Conservation (phyloP, 1,140 invertebrate species). For the Drosophila yakuba region DNA sequence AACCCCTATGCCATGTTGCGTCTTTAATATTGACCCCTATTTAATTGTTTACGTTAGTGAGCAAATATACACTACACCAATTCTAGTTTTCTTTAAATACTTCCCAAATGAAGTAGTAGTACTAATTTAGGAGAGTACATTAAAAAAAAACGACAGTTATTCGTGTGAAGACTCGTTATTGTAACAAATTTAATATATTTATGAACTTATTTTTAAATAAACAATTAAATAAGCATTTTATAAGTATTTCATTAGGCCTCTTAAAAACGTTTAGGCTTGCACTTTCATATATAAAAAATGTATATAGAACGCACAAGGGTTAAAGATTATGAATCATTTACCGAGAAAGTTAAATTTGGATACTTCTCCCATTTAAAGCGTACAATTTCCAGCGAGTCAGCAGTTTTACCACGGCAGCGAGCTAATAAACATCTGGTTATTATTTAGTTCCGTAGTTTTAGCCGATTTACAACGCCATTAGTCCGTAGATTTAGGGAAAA, state of each 20-base stretch:
- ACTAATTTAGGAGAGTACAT: no score
- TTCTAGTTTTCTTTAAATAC: no score
- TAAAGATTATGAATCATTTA: slow-evolving; percentile 74
- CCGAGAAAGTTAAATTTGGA: slow-evolving; percentile 77
- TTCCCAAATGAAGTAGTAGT: no score
- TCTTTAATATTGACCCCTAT: neutral
- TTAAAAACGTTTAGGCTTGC: no score
- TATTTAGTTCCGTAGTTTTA: slow-evolving; percentile 26
- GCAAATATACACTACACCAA: no score
- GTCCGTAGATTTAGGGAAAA: slow-evolving; percentile 30
- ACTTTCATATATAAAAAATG: no score
- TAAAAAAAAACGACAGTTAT: no score
- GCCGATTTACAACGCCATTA: slow-evolving; percentile 37
- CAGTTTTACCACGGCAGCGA: slow-evolving; percentile 61
- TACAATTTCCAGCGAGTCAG: slow-evolving; percentile 66
- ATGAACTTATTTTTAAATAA: no score
- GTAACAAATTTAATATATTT: no score
- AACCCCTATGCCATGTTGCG: neutral
- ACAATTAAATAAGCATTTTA: neutral
- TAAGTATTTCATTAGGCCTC: no score
- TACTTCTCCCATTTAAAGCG: slow-evolving; percentile 74
- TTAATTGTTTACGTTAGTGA: no score
- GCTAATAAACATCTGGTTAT: slow-evolving; percentile 22
- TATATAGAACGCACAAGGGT: slow-evolving; percentile 38
- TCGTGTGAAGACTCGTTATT: no score